Conservation (phyloP, 2,113 vertebrate genomes). For the Stercorarius parasiticus region DNA sequence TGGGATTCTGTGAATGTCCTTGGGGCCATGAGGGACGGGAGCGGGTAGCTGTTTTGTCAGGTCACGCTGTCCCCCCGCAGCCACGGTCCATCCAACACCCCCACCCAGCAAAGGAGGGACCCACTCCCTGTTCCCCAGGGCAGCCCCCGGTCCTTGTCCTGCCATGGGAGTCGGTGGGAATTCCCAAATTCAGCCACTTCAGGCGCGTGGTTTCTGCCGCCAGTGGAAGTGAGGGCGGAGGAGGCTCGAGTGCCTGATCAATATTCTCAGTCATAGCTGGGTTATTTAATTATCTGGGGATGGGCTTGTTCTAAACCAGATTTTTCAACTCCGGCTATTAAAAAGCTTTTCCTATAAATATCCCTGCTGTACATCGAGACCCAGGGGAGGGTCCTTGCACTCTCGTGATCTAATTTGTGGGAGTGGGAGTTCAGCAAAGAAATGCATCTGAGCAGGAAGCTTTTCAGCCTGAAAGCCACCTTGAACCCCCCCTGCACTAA, state of each 20-base stretch:
- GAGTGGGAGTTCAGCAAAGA: background rate
- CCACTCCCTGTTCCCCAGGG: fast-evolving
- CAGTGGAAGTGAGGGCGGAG: background rate
- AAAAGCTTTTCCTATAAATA: constrained; percentile 39
- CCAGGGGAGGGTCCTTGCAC: background rate
- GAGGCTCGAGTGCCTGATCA: background rate
- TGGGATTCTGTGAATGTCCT: background rate
- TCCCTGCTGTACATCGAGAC: background rate
- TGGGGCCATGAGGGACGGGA: fast-evolving
- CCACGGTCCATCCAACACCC: fast-evolving
- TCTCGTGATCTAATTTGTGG: background rate
- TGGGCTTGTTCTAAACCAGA: background rate
- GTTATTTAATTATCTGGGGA: constrained; percentile 7
- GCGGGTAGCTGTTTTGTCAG: fast-evolving
- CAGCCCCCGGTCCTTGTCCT: background rate
- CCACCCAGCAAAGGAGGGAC: background rate
- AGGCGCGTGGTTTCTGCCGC: fast-evolving
- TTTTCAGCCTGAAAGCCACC: background rate
- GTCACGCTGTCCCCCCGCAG: background rate
- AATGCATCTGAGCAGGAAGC: background rate
- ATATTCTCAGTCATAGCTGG: background rate
- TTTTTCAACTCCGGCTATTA: background rate
- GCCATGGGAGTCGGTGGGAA: fast-evolving
- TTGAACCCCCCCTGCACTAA: background rate
- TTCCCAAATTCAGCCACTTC: background rate